Base-by-base conservation (phyloP, 2,797 vertebrate genomes). In the Eidolon dupreanum region DNA sequence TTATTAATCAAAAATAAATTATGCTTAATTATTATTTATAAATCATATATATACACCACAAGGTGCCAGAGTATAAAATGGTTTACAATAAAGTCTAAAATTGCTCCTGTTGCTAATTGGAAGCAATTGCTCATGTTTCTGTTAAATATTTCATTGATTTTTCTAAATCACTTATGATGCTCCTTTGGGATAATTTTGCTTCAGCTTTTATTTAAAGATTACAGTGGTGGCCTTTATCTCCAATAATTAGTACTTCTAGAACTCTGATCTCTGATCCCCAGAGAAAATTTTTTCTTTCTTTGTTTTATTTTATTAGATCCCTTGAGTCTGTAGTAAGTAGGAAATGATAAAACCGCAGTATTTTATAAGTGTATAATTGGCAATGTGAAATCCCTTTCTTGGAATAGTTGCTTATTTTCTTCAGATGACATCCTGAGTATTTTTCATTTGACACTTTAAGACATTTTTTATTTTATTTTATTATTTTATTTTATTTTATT, bases 221-320 rank as follows among this genome's bases (percentile, higher is more conserved):
- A 57, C 19, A 59, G 0, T 36, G 38, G 6, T 86, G 13, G 17
- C 1, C 57, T 88, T 66, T 79, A 83, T 41, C 74, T 43, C 2
- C 28, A 96, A 61, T 73, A 68, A 74, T 93, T 83, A 93, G 55
- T 63, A 33, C 5, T 49, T 95, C 84, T 78, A 26, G 43, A 88
- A 63, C 12, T 53, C 22, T 31, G 9, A 33, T 84, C 31, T 46
- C 43, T 46, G 11, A 46, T 46, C 10, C 51, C 73, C 10, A 65
- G 38, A 66, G 96, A 43, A 74, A 17, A 70, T 0, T 38, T 28
- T 77, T 68, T 46, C 81, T 83, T 41, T 5, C 15, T 78, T 57
- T 53, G 16, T 61, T 77, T 87, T 91, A 36, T 74, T 85, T 88
- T 36, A 70, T 3, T 17, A 88, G 36, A 51, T 31, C 88, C 22